These are phyloP conservation scores for Tetheella fluctuosa DNA, from an alignment of 2,888 invertebrate genomes.

Conservation along the genomic window DNA sequence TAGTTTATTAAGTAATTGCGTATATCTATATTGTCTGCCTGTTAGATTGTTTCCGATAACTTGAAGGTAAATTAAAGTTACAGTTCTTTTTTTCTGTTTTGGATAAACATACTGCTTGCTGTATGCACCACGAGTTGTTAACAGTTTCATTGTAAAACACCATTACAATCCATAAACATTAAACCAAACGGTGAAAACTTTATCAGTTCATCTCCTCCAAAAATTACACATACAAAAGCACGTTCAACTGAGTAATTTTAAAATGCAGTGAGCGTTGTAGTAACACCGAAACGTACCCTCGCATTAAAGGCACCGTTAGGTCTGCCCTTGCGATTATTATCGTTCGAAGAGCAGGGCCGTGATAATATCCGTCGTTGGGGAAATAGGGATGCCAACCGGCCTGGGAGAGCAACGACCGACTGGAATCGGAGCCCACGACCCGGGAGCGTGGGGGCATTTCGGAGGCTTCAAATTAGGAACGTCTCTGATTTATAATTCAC, in stretches of 20 bases:
- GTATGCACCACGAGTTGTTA: no score
- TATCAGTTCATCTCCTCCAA: neutral
- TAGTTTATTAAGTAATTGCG: neutral
- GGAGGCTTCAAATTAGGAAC: slow-evolving; percentile 56
- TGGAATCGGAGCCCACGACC: slow-evolving; percentile 25
- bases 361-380: slow-evolving; percentile 59
- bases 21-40: neutral
- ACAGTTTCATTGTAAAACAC: no score
- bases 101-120: no score
- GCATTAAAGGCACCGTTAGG: slow-evolving; percentile 59
- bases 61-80: neutral
- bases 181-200: neutral
- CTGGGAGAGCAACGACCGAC: slow-evolving; percentile 58
- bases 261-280: slow-evolving; percentile 43
- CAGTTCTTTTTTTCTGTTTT: no score
- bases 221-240: slow-evolving; percentile 22
- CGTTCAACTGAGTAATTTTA: slow-evolving; percentile 33
- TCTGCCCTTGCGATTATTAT: slow-evolving; percentile 66
- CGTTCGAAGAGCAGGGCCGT: slow-evolving; percentile 45
- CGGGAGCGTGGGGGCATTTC: slow-evolving; percentile 31
- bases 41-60: neutral
- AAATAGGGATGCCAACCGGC: slow-evolving; percentile 52
- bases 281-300: slow-evolving; percentile 48
- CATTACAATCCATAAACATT: neutral
- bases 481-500: slow-evolving; percentile 53